phyloP scores from a whole-genome alignment of 2,113 vertebrate genomes.

The Xyrauchen texanus region DNA sequence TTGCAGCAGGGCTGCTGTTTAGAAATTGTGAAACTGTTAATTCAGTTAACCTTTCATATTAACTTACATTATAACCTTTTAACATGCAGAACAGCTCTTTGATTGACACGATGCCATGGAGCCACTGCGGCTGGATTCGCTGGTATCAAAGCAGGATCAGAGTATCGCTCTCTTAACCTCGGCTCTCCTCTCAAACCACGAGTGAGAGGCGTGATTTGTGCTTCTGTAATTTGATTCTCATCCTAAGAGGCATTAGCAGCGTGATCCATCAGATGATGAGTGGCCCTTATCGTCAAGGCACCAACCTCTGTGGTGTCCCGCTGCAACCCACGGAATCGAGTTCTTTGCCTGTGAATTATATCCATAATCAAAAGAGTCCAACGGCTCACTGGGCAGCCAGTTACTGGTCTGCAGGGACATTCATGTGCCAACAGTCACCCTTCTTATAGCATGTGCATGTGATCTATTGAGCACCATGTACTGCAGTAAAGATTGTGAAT shows the following conservation, averaged over 20 bases:
- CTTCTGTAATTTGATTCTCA: slow-evolving; percentile 33
- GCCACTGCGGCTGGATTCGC: neutral
- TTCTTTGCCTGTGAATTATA: slow-evolving; percentile 39
- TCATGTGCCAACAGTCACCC: neutral
- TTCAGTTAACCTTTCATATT: neutral
- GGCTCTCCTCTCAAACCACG: neutral
- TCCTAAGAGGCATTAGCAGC: slow-evolving; percentile 45
- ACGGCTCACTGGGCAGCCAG: neutral
- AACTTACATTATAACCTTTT: neutral
- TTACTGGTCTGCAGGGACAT: slow-evolving; percentile 8
- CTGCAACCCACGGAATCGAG: neutral
- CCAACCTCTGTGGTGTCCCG: slow-evolving; percentile 37
- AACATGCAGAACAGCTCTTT: neutral
- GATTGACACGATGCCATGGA: slow-evolving; percentile 11
- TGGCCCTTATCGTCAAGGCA: slow-evolving; percentile 31
- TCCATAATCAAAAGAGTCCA: slow-evolving; percentile 30
- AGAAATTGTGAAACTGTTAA: neutral
- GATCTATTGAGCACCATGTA: neutral
- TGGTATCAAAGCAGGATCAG: neutral
- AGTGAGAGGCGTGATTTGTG: slow-evolving; percentile 9
- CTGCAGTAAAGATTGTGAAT: neutral
- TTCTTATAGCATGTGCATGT: neutral
- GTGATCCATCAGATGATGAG: slow-evolving; percentile 39
- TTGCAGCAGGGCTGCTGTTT: neutral
- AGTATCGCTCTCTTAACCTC: slow-evolving; percentile 5